Evolutionary conservation across 1,140 invertebrate species (phyloP).

Genomic region (Cecropterus lyciades): DNA sequence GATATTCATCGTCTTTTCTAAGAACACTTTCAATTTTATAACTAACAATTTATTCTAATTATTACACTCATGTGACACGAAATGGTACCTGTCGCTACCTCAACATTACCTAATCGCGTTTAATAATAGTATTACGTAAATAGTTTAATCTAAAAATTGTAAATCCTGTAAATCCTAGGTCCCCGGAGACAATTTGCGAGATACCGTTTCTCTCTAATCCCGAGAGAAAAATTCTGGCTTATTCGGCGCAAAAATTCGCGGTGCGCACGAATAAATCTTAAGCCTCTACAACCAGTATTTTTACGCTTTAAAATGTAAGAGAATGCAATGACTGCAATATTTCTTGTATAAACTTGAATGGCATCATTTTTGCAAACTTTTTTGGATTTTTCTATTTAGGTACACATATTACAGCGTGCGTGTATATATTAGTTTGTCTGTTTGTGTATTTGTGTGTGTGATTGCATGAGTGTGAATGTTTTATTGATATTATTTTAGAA

Average conservation of each 20-base stretch:
- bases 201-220: slow-evolving; percentile 18
- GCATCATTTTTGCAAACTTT: background rate
- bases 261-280: slow-evolving; percentile 23
- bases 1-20: too few species aligned
- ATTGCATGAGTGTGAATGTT: too few species aligned
- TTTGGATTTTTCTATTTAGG: background rate
- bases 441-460: too few species aligned
- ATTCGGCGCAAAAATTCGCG: slow-evolving; percentile 16
- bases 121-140: background rate
- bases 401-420: too few species aligned
- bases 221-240: slow-evolving; percentile 17
- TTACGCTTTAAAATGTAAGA: slow-evolving; percentile 1
- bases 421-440: too few species aligned
- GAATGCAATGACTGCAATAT: slow-evolving; percentile 3
- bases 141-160: background rate
- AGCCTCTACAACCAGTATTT: slow-evolving; percentile 8
- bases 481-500: too few species aligned
- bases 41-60: too few species aligned
- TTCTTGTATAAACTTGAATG: background rate
- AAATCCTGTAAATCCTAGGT: background rate
- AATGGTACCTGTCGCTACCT: too few species aligned
- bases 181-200: slow-evolving; percentile 3
- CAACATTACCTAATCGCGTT: background rate
- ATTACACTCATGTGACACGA: too few species aligned
- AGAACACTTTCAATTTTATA: too few species aligned